phyloP scores from a whole-genome alignment of 2,888 invertebrate genomes.

The Clepsis dumicolana region DNA sequence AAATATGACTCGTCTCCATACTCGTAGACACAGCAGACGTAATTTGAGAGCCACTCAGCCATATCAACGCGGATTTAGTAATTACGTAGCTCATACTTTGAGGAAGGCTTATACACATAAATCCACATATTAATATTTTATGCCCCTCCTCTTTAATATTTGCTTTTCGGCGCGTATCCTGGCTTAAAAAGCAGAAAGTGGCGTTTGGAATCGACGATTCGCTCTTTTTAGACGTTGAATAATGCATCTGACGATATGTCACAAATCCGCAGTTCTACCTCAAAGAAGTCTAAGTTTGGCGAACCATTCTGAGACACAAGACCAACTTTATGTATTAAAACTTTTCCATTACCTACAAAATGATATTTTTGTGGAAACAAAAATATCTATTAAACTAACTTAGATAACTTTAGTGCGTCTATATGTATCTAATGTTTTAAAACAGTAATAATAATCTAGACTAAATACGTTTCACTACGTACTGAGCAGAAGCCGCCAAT shows the following conservation, averaged over 20 bases:
- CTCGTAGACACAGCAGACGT: constrained; percentile 15
- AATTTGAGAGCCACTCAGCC: constrained; percentile 24
- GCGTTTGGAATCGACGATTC: neutral
- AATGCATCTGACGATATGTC: neutral
- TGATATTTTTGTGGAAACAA: neutral
- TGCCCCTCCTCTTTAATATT: constrained; percentile 19
- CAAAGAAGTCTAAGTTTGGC: neutral
- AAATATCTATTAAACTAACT: neutral
- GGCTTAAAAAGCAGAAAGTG: neutral
- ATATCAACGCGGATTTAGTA: constrained; percentile 19
- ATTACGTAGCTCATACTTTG: constrained; percentile 29
- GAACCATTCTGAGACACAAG: neutral
- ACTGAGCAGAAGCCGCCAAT: no score
- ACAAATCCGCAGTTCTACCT: neutral
- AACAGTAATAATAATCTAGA: no score
- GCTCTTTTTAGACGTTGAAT: neutral
- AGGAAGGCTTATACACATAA: constrained; percentile 25
- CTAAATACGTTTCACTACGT: no score
- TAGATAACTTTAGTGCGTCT: neutral
- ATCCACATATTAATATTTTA: constrained; percentile 26
- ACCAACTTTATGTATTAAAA: constrained; percentile 2
- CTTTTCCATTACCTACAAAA: neutral
- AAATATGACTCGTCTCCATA: constrained; percentile 8
- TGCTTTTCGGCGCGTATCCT: neutral
- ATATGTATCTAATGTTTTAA: neutral